Conservation (phyloP, 2,888 invertebrate species). For the Drosophila histrio region DNA sequence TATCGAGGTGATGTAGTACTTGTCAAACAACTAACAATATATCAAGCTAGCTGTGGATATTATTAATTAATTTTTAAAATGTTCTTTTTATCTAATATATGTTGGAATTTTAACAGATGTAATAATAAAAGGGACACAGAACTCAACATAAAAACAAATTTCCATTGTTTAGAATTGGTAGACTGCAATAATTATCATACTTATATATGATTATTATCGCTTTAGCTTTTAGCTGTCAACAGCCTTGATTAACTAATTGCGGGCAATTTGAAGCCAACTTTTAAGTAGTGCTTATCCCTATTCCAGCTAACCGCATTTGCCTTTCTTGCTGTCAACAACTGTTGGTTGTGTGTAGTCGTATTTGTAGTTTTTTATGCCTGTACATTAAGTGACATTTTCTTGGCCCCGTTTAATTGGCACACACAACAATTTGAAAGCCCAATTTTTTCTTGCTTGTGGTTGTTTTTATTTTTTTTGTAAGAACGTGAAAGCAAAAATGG, state of each 20-base stretch:
- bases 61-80: too few species aligned
- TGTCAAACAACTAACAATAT: too few species aligned
- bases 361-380: constrained; percentile 45
- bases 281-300: neutral
- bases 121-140: neutral
- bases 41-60: too few species aligned
- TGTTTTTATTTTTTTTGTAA: neutral
- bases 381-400: constrained; percentile 62
- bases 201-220: constrained; percentile 4
- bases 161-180: neutral
- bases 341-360: constrained; percentile 37
- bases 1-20: too few species aligned
- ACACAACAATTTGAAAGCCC: constrained; percentile 56
- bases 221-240: constrained; percentile 43
- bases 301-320: neutral
- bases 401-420: constrained; percentile 68
- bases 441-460: constrained; percentile 34
- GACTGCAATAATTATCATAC: neutral
- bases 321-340: constrained; percentile 19
- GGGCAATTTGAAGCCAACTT: constrained; percentile 4
- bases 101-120: neutral
- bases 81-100: neutral
- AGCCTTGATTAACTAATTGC: constrained; percentile 29
- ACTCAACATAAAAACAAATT: neutral
- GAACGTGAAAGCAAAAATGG: neutral